These are phyloP conservation scores for Drosophila siamana DNA, from an alignment of 2,888 invertebrate genomes.

Conservation along the genomic window DNA sequence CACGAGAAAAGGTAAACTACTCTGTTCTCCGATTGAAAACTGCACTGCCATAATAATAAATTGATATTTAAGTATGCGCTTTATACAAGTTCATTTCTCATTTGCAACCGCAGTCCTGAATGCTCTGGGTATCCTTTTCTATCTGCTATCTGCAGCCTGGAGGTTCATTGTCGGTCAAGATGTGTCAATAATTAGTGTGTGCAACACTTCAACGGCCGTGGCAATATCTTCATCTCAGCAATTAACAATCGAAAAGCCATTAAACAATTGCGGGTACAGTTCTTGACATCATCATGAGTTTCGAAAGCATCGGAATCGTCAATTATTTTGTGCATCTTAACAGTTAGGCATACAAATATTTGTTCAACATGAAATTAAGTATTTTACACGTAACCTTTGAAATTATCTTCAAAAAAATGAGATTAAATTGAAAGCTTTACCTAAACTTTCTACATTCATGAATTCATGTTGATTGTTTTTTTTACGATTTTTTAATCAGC, in stretches of 20 bases:
- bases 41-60: conserved; percentile 48
- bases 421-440: too few relatives aligned
- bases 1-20: conserved; percentile 28
- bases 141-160: too few relatives aligned
- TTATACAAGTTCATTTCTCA: conserved; percentile 48
- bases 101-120: background rate
- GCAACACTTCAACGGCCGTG: conserved; percentile 6
- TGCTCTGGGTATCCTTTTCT: background rate
- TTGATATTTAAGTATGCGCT: conserved; percentile 67
- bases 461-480: too few relatives aligned
- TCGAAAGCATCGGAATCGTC: too few relatives aligned
- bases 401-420: too few relatives aligned
- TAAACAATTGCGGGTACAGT: background rate
- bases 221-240: conserved; percentile 5
- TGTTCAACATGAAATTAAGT: too few relatives aligned
- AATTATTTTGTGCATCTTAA: too few relatives aligned
- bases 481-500: too few relatives aligned
- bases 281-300: background rate
- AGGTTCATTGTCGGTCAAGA: conserved; percentile 24
- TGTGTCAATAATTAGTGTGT: conserved; percentile 38
- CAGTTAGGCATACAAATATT: too few relatives aligned
- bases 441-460: too few relatives aligned
- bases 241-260: conserved; percentile 5
- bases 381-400: too few relatives aligned
- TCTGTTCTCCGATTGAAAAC: background rate